Percentiles rank a stretch among this genome's conserved stretches.
Conservation (phyloP, 2,888 invertebrate genomes). For the Cyrtodaria siliqua region DNA sequence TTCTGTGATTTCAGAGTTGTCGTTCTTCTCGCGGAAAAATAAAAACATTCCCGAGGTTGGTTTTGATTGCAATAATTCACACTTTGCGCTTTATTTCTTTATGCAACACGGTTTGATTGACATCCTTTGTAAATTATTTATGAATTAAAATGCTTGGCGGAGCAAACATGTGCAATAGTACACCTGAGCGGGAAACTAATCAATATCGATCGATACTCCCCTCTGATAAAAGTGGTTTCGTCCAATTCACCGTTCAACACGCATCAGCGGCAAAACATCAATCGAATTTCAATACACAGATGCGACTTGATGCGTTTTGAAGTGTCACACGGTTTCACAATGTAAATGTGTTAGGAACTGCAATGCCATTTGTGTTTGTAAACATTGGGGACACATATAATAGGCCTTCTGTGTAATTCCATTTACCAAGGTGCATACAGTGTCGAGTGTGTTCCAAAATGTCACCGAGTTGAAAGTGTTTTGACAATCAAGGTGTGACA, state of each 20-base stretch:
- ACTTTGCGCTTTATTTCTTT: neutral
- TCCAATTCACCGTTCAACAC: slow-evolving; percentile 26
- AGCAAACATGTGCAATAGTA: neutral
- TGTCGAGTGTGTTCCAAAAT: neutral
- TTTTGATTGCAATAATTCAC: neutral
- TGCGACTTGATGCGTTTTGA: slow-evolving; percentile 17
- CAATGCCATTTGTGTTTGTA: slow-evolving; percentile 21
- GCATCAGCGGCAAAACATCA: slow-evolving; percentile 48
- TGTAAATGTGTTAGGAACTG: neutral
- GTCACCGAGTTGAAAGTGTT: slow-evolving; percentile 1
- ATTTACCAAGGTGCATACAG: slow-evolving; percentile 1
- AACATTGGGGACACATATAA: slow-evolving; percentile 6
- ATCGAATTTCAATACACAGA: slow-evolving; percentile 52
- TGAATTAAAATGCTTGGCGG: neutral
- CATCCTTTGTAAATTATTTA: neutral
- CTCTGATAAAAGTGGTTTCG: slow-evolving; percentile 13
- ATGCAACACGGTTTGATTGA: neutral
- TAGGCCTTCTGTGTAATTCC: neutral
- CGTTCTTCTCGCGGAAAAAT: neutral
- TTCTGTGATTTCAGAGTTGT: no score
- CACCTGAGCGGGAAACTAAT: neutral
- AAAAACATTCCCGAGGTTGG: neutral
- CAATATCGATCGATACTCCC: slow-evolving; percentile 1
- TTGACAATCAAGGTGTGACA: slow-evolving; percentile 33
- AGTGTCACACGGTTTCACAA: slow-evolving; percentile 29